phyloP scores from a whole-genome alignment of 2,797 vertebrate species.

The Perodicticus potto region DNA sequence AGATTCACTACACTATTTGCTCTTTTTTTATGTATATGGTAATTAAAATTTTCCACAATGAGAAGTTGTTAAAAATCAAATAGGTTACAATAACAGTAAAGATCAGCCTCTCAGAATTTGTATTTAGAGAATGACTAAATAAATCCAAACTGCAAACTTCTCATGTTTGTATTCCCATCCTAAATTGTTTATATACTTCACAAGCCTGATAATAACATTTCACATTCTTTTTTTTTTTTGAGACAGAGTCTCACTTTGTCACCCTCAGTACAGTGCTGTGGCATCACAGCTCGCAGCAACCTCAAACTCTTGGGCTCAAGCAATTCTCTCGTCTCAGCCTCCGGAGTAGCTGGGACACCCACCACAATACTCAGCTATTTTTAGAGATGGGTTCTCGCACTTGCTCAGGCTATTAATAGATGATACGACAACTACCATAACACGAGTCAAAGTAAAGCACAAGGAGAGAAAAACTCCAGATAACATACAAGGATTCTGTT shows the following conservation, averaged over 20 bases:
- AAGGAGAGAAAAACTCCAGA: slow-evolving; percentile 19
- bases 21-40: not conserved
- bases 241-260: too few relatives aligned
- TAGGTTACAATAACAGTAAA: slow-evolving; percentile 34
- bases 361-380: too few relatives aligned
- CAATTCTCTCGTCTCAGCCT: too few relatives aligned
- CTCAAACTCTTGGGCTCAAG: too few relatives aligned
- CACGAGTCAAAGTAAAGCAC: slow-evolving; percentile 29
- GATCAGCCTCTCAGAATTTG: slow-evolving; percentile 17
- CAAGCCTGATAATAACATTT: not conserved
- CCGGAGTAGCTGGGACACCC: too few relatives aligned
- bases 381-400: too few relatives aligned
- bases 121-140: not conserved
- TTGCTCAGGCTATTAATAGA: not conserved
- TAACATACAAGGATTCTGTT: not conserved
- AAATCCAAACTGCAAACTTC: slow-evolving; percentile 9
- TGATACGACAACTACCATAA: slow-evolving; percentile 25
- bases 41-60: slow-evolving; percentile 8
- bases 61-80: slow-evolving; percentile 3
- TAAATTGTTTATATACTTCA: slow-evolving; percentile 13
- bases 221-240: not conserved
- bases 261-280: too few relatives aligned
- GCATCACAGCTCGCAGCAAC: too few relatives aligned
- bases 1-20: not conserved
- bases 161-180: not conserved